Conservation (phyloP, 2,113 vertebrate genomes). For the Phylloscopus trochilus region DNA sequence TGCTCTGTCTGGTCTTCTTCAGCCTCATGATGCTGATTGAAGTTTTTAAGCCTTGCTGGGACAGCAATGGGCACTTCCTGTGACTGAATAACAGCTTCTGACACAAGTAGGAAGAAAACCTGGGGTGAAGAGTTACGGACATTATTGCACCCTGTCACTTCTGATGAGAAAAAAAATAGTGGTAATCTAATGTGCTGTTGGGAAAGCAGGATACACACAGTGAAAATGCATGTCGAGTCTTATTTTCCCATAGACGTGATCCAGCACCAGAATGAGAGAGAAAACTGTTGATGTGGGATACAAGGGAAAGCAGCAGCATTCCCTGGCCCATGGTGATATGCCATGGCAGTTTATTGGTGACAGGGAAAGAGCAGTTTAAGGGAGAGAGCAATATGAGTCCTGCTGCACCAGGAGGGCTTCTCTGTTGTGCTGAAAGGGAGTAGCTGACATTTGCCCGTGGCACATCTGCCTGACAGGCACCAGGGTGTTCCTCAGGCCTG, state of each 20-base stretch:
- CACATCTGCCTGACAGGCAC: background rate
- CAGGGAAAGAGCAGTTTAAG: background rate
- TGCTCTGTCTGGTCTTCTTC: background rate
- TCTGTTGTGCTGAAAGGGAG: background rate
- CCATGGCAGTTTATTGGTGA: background rate
- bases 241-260: background rate
- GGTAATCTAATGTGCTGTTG: background rate
- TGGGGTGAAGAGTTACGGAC: background rate
- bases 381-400: background rate
- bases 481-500: background rate
- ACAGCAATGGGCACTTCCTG: background rate
- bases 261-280: background rate
- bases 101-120: background rate
- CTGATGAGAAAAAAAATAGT: background rate
- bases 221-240: fast-evolving
- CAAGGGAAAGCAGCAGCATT: background rate
- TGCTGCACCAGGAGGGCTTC: background rate
- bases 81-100: background rate
- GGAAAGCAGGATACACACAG: background rate
- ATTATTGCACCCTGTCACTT: background rate
- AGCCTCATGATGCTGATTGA: background rate
- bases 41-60: background rate
- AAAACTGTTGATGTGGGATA: background rate
- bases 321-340: background rate
- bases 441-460: background rate